Evolutionary conservation across 2,797 vertebrate genomes (phyloP).

Genomic region (Moxostoma hubbsi): DNA sequence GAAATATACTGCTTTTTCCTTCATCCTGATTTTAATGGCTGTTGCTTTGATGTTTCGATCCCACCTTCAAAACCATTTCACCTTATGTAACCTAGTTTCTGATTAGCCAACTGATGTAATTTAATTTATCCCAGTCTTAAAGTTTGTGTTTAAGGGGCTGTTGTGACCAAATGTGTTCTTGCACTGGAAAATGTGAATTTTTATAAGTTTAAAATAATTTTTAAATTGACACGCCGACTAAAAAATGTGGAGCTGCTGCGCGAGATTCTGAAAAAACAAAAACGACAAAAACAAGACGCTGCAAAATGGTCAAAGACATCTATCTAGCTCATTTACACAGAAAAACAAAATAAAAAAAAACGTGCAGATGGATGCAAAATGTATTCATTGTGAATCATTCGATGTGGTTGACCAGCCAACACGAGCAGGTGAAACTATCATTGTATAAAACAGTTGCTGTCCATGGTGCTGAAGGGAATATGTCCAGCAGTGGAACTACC

Average conservation of each 20-base stretch:
- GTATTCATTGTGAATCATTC: not conserved
- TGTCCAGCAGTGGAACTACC: no score
- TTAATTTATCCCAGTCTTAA: slow-evolving; percentile 28
- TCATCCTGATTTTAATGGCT: slow-evolving; percentile 46
- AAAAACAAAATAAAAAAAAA: no score
- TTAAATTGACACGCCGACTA: no score
- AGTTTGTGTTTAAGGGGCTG: slow-evolving; percentile 40
- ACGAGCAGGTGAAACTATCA: slow-evolving; percentile 7
- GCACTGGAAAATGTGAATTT: no score
- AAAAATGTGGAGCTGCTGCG: no score
- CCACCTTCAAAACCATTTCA: slow-evolving; percentile 43
- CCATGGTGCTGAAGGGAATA: slow-evolving; percentile 61
- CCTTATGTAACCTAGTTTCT: slow-evolving; percentile 31
- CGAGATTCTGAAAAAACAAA: no score
- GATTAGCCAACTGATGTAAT: slow-evolving; percentile 42
- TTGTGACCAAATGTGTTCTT: no score
- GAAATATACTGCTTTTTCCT: slow-evolving; percentile 27
- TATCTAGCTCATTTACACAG: no score
- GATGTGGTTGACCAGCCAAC: slow-evolving; percentile 15
- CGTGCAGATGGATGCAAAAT: no score
- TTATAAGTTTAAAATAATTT: no score
- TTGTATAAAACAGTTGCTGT: slow-evolving; percentile 47
- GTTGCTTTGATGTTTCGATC: slow-evolving; percentile 45
- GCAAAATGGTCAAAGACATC: no score
- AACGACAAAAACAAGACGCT: no score